These are phyloP conservation scores for Halichoeres trimaculatus DNA, from an alignment of 2,113 vertebrate species.

Conservation along the genomic window DNA sequence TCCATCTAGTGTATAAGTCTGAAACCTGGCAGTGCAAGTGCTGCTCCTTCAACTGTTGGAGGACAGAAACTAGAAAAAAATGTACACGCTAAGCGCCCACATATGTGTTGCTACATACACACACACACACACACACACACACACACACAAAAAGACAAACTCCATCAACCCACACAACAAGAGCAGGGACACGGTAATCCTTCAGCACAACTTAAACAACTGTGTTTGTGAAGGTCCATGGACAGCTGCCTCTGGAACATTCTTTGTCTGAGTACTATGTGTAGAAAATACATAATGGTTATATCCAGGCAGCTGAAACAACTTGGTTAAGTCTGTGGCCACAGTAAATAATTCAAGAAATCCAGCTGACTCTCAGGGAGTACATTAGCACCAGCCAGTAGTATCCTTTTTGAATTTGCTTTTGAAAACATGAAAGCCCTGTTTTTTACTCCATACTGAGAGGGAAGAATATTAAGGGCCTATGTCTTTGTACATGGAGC, in stretches of 20 bases:
- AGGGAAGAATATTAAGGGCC: too few relatives aligned
- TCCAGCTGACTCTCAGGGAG: neutral
- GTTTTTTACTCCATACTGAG: too few relatives aligned
- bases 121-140: slow-evolving; percentile 6
- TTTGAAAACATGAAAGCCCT: too few relatives aligned
- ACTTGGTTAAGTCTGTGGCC: neutral
- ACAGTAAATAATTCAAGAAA: neutral
- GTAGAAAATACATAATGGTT: too few relatives aligned
- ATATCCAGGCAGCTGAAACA: too few relatives aligned
- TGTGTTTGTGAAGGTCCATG: neutral
- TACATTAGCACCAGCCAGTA: too few relatives aligned
- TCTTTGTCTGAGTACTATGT: too few relatives aligned
- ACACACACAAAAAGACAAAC: neutral
- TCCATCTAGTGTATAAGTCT: neutral
- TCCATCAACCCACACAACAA: neutral
- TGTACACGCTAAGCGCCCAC: neutral
- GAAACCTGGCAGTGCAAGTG: neutral
- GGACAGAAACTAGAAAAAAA: neutral
- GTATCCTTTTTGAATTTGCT: too few relatives aligned
- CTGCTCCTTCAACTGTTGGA: neutral
- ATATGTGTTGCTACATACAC: neutral
- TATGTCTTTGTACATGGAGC: too few relatives aligned
- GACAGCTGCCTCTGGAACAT: neutral
- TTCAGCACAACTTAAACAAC: neutral
- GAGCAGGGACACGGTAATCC: neutral